These are phyloP conservation scores for Vidua chalybeata DNA, from an alignment of 2,113 vertebrate genomes.

Conservation along the genomic window DNA sequence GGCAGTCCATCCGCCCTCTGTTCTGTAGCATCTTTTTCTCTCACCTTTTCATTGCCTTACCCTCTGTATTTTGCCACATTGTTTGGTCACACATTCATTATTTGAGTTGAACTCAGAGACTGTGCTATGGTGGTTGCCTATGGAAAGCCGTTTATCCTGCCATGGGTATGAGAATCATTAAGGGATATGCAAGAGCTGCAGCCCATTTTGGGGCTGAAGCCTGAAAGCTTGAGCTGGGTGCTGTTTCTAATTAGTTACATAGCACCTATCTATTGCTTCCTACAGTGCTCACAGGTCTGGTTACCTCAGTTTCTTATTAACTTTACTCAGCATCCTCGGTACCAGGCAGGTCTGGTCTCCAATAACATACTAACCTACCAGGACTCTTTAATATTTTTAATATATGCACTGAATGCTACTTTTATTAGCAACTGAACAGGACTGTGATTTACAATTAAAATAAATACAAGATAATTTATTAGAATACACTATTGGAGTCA, in stretches of 20 bases:
- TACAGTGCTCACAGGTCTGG: neutral
- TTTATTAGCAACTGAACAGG: neutral
- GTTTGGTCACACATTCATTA: neutral
- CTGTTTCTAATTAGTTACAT: neutral
- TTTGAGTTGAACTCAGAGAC: neutral
- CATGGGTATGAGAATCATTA: neutral
- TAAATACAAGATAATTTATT: neutral
- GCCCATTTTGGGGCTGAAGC: neutral
- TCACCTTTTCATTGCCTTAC: neutral
- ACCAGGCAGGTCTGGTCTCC: neutral
- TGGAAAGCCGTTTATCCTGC: neutral
- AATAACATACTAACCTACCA: fast-evolving
- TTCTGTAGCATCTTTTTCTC: neutral
- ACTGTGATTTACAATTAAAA: neutral
- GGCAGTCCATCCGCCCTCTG: neutral
- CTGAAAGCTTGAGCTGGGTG: neutral
- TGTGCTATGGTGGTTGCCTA: neutral
- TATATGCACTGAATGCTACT: neutral
- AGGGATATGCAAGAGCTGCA: neutral
- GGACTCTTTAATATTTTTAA: neutral
- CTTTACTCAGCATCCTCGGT: neutral
- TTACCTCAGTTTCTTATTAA: neutral
- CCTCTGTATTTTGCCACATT: neutral
- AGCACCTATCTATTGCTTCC: neutral
- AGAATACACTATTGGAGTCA: neutral